Evolutionary conservation across 2,888 invertebrate genomes (phyloP), one percentile per base, ranked within the genome.

Genomic region (Silvanus unidentatus): DNA sequence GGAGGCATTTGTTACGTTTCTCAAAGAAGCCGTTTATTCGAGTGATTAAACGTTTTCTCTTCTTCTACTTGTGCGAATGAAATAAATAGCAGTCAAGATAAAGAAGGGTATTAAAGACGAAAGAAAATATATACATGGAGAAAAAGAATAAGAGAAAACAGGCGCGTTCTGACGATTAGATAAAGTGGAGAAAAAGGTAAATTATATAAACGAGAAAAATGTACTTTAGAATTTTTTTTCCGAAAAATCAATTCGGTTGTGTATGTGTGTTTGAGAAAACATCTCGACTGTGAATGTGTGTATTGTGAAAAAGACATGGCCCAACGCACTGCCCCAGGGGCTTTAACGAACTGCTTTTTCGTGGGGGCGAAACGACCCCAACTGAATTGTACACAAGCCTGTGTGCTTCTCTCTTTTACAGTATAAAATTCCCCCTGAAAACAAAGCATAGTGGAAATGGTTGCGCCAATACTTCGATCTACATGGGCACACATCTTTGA

Each of bases 401-500:
- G n/a, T n/a, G n/a, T n/a, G n/a, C n/a, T n/a, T n/a, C n/a, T n/a
- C n/a, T n/a, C n/a, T n/a, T n/a, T n/a, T n/a, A n/a, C n/a, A n/a
- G n/a, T n/a, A n/a, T n/a, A n/a, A n/a, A 44, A 47, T 43, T 48
- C 50, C 50, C 44, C n/a, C 22, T 46, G 50, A 40, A 45, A 50
- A 50, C 45, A 50, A 50, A 45, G 43, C 28, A 14, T 12, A 5
- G 4, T 32, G 32, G 32, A 32, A 8, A 3, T 22, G 22, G 4
- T 22, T 5, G 22, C 22, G 22, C 22, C 22, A 32, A 32, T 32
- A 32, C 4, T 12, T 32, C 4, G 32, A 8, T 5, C 3, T 22
- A 42, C 42, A 43, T 40, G 38, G 45, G 42, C 40, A 43, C 47
- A 50, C 42, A 40, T 42, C 55, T 58, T 58, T 58, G 58, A 56